Percentiles rank a stretch among this genome's conserved stretches.
phyloP scores from a whole-genome alignment of 2,113 vertebrate genomes.

The Pygoscelis adeliae region DNA sequence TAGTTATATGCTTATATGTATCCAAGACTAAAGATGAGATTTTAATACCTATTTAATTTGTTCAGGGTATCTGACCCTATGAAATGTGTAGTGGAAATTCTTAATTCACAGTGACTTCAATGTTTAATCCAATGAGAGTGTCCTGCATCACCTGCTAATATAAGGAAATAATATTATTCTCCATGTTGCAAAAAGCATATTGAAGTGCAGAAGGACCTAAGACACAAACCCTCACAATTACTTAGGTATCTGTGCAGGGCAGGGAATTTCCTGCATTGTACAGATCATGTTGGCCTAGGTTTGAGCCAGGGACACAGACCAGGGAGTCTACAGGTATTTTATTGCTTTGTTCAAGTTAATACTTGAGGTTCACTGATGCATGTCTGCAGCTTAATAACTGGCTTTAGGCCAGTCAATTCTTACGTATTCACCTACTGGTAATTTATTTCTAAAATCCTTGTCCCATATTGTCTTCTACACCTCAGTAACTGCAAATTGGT shows the following conservation, averaged over 20 bases:
- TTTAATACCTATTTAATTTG: neutral
- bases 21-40: neutral
- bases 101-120: neutral
- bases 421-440: neutral
- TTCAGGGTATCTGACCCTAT: neutral
- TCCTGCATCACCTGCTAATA: neutral
- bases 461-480: neutral
- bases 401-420: neutral
- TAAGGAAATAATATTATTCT: neutral
- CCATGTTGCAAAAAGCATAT: rapidly evolving
- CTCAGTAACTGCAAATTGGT: neutral
- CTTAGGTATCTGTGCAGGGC: neutral
- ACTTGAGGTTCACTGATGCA: neutral
- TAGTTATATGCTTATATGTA: neutral
- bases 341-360: neutral
- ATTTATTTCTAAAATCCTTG: slow-evolving; percentile 10
- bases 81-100: neutral
- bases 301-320: neutral
- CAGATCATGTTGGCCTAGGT: neutral
- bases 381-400: neutral
- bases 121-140: neutral
- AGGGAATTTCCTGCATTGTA: neutral
- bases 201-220: neutral
- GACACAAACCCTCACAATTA: neutral
- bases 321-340: neutral